A percentile compares a stretch with the other conserved stretches of the same genome.
Evolutionary conservation across 92 coral and sea anemone genomes (phyloP).

Genomic region (Epizoanthus rinbou): DNA sequence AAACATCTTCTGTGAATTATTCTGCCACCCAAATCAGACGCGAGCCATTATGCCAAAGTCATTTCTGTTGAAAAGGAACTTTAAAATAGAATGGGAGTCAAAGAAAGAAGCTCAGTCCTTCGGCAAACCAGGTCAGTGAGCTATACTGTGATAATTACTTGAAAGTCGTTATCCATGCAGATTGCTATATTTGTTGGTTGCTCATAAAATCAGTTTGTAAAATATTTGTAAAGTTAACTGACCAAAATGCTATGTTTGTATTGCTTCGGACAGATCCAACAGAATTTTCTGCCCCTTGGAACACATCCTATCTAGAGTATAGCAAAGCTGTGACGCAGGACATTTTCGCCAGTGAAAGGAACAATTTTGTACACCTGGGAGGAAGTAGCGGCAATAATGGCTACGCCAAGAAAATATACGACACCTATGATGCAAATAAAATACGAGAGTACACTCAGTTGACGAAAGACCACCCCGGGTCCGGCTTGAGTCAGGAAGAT

Average conservation of each 20-base stretch:
- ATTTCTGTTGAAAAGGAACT: slow-evolving; percentile 69
- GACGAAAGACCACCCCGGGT: neutral
- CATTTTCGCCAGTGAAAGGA: slow-evolving; percentile 6
- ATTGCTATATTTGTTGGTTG: too few species aligned
- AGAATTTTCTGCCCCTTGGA: neutral
- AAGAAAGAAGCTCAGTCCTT: neutral
- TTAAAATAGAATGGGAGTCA: slow-evolving; percentile 44
- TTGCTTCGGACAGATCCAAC: slow-evolving; percentile 5
- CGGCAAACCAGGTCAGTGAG: slow-evolving; percentile 2
- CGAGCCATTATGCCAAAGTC: slow-evolving; percentile 74
- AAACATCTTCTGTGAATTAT: neutral
- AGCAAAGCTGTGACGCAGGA: neutral
- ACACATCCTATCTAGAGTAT: slow-evolving; percentile 4
- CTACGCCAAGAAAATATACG: neutral
- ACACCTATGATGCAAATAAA: neutral
- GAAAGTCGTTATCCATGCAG: neutral
- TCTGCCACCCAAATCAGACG: neutral
- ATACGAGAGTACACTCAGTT: neutral
- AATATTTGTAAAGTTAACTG: neutral
- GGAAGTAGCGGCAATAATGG: neutral
- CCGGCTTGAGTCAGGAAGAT: neutral
- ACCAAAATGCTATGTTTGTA: neutral
- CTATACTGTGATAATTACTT: neutral
- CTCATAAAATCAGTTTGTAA: too few species aligned
- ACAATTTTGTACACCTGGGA: neutral